These are phyloP conservation scores for Aphidius ervi DNA, from an alignment of 1,140 invertebrate species.

Conservation along the genomic window DNA sequence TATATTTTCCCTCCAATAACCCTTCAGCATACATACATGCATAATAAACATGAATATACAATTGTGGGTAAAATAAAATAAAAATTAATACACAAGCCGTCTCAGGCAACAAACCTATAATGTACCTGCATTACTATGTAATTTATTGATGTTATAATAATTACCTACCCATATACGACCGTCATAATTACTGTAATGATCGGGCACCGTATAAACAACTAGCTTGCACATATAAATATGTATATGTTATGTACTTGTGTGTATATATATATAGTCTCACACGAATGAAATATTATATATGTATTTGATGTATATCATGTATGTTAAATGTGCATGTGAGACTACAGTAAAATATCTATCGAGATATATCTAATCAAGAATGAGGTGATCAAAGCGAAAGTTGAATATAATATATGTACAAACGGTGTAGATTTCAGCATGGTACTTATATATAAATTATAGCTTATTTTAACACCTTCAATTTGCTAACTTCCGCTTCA, in stretches of 20 bases:
- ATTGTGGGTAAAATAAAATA: too few species aligned
- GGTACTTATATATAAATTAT: conserved; percentile 25
- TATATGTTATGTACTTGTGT: background rate
- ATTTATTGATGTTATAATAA: conserved; percentile 38
- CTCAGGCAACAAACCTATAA: conserved; percentile 26
- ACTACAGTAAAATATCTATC: conserved; percentile 19
- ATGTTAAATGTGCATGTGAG: conserved; percentile 4
- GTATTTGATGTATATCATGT: conserved; percentile 8
- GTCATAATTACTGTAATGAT: conserved; percentile 34
- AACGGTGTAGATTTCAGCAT: background rate
- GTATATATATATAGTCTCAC: background rate
- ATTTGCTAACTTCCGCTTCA: background rate
- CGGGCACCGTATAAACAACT: conserved; percentile 29
- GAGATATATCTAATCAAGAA: conserved; percentile 12
- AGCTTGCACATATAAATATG: background rate
- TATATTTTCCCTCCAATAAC: conserved; percentile 8
- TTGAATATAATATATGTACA: conserved; percentile 10
- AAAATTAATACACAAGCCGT: conserved; percentile 24
- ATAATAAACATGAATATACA: too few species aligned
- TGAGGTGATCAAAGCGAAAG: conserved; percentile 28
- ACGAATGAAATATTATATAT: background rate
- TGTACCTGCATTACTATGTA: conserved; percentile 30
- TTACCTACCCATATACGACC: conserved; percentile 26
- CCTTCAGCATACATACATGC: background rate
- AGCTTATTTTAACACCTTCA: conserved; percentile 23